Percentiles rank a stretch among this genome's conserved stretches.
These are phyloP conservation scores for Caenorhabditis panamensis DNA, from an alignment of 2,888 invertebrate genomes.

Conservation along the genomic window DNA sequence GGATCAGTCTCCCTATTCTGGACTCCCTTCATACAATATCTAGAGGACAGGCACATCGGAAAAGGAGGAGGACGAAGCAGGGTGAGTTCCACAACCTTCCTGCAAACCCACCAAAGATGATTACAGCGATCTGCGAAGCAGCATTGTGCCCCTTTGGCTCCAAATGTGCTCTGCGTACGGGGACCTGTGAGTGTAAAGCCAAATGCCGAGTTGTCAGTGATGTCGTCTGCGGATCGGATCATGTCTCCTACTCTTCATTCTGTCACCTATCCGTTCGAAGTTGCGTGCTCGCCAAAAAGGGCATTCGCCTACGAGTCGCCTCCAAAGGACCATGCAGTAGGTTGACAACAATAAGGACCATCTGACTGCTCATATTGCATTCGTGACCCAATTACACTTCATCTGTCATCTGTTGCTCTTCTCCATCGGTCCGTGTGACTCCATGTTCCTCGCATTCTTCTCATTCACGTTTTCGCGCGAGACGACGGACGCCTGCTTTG, in stretches of 20 bases:
- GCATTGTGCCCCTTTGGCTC: constrained; percentile 70
- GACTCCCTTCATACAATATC: constrained; percentile 67
- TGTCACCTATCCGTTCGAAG: constrained; percentile 70
- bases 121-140: constrained; percentile 69
- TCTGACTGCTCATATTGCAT: constrained; percentile 33
- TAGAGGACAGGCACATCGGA: constrained; percentile 57
- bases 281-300: constrained; percentile 62
- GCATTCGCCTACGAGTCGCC: constrained; percentile 49
- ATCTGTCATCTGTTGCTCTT: constrained; percentile 30
- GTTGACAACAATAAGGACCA: constrained; percentile 51
- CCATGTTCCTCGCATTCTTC: constrained; percentile 25
- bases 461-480: no score
- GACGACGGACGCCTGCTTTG: no score
- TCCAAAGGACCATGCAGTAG: constrained; percentile 68
- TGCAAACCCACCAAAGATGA: not conserved
- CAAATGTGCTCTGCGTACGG: constrained; percentile 67
- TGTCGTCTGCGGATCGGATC: constrained; percentile 70
- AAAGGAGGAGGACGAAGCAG: constrained; percentile 61
- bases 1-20: constrained; percentile 63
- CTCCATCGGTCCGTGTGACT: constrained; percentile 44
- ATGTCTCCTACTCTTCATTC: constrained; percentile 67
- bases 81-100: constrained; percentile 23
- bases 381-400: constrained; percentile 24
- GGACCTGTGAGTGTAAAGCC: constrained; percentile 69
- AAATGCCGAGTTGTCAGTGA: constrained; percentile 55